These are phyloP conservation scores for Nebria brevicollis DNA, from an alignment of 2,888 invertebrate genomes.

Conservation along the genomic window DNA sequence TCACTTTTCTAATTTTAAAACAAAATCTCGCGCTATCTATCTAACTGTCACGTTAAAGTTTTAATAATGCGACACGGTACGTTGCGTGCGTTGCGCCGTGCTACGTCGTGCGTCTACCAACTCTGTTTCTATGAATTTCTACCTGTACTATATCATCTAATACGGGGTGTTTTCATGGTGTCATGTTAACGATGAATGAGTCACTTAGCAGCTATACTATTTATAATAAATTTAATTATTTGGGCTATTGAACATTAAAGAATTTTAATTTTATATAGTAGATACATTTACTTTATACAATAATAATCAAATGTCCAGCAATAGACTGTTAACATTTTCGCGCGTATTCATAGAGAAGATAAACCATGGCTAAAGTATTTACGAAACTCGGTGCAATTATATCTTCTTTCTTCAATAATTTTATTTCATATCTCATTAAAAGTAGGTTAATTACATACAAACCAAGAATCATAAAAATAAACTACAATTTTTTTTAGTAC, in stretches of 20 bases:
- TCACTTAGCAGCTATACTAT: neutral
- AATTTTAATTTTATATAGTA: no score
- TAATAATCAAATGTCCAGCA: no score
- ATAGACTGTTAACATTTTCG: no score
- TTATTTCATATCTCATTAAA: neutral
- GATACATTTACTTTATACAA: no score
- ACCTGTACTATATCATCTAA: neutral
- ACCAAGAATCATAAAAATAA: neutral
- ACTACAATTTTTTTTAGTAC: neutral
- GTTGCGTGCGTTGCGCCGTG: neutral
- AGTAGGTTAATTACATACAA: neutral
- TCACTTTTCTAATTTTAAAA: slow-evolving; percentile 47
- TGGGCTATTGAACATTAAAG: no score
- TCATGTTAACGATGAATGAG: neutral
- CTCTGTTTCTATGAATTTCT: neutral
- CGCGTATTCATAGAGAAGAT: no score
- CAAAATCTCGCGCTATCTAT: slow-evolving; percentile 46
- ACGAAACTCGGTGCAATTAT: neutral
- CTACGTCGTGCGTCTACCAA: neutral
- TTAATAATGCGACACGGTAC: slow-evolving; percentile 40
- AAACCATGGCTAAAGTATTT: no score
- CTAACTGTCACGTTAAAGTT: slow-evolving; percentile 46
- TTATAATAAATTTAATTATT: no score
- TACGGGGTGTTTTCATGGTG: neutral
- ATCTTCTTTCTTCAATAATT: neutral